phyloP scores from a whole-genome alignment of 2,797 vertebrate genomes.

The Trematomus bernacchii region DNA sequence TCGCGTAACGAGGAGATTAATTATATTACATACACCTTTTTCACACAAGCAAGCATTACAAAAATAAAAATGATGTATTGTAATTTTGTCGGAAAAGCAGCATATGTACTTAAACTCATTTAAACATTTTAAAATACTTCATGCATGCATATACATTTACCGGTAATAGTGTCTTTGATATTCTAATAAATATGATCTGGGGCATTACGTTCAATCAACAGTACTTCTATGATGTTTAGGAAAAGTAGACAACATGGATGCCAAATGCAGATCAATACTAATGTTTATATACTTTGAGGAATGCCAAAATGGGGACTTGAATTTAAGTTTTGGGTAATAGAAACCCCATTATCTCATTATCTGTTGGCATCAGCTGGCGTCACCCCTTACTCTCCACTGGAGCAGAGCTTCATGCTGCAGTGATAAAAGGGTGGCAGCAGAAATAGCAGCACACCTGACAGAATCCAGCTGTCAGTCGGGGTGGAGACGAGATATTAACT shows the following conservation, averaged over 20 bases:
- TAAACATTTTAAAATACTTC: background rate
- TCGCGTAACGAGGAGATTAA: slow-evolving; percentile 57
- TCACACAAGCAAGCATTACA: slow-evolving; percentile 4
- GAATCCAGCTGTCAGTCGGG: slow-evolving; percentile 63
- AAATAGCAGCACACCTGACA: slow-evolving; percentile 66
- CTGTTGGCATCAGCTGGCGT: slow-evolving; percentile 9
- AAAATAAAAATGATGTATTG: background rate
- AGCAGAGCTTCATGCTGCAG: slow-evolving; percentile 46
- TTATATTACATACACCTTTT: slow-evolving; percentile 13
- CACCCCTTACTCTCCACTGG: slow-evolving; percentile 6
- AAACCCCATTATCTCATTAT: slow-evolving; percentile 13
- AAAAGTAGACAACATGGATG: background rate
- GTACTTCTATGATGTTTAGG: background rate
- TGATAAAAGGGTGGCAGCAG: slow-evolving; percentile 28
- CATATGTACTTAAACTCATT: background rate
- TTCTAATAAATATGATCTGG: background rate
- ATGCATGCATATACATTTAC: background rate
- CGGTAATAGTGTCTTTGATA: background rate
- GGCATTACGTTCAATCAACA: background rate
- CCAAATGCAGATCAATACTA: background rate
- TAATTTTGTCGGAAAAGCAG: background rate
- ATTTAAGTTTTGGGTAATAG: background rate
- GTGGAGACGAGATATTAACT: slow-evolving; percentile 51
- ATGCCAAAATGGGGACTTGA: background rate
- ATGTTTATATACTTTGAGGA: background rate